These are phyloP conservation scores for Cebus imitator DNA, from an alignment of 2,113 vertebrate species.

Conservation along the genomic window DNA sequence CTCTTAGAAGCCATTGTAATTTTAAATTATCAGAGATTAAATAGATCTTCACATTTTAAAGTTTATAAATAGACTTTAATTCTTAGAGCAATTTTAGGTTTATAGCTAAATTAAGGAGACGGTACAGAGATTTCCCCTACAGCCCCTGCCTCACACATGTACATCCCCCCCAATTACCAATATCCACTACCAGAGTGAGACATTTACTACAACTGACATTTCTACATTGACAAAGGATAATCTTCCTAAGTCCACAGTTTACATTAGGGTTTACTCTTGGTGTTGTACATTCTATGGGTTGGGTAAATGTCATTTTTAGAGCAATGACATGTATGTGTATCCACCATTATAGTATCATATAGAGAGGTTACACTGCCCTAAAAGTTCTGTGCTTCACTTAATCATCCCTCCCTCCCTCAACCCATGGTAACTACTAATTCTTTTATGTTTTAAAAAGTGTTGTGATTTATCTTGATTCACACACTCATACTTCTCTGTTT, in stretches of 20 bases:
- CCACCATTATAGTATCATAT: not conserved
- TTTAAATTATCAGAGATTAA: slow-evolving; percentile 6
- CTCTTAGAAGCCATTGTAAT: not conserved
- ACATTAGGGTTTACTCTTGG: not conserved
- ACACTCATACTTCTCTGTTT: not conserved
- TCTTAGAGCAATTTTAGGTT: not conserved
- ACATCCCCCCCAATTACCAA: not conserved
- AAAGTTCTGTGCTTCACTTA: not conserved
- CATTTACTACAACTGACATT: not conserved
- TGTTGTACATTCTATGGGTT: not conserved
- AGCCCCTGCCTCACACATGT: not conserved
- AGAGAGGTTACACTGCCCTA: not conserved
- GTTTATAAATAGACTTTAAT: not conserved
- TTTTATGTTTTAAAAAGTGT: not conserved
- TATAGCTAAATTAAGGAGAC: not conserved
- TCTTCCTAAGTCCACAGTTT: not conserved
- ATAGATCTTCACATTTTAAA: not conserved
- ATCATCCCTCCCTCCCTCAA: not conserved
- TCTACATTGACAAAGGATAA: not conserved
- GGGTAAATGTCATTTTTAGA: not conserved
- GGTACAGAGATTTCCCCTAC: not conserved
- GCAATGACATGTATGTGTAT: not conserved
- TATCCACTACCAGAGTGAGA: not conserved
- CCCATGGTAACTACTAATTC: not conserved
- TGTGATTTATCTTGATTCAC: not conserved